These are phyloP conservation scores for Hydra vulgaris DNA, from an alignment of 30 jellyfish, hydroid and myxozoan species.

Conservation along the genomic window DNA sequence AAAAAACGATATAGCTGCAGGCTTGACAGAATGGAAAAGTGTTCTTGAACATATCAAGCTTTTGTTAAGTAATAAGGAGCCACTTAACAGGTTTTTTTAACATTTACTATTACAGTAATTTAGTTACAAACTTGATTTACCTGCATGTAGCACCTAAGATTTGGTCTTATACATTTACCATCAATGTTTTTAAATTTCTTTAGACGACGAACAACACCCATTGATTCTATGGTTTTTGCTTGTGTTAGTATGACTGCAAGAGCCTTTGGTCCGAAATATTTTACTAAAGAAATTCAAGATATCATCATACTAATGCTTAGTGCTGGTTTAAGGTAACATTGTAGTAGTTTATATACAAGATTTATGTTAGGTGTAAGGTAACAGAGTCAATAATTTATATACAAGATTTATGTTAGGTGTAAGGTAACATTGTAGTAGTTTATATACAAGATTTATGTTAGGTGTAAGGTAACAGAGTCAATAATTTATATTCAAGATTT, in stretches of 20 bases:
- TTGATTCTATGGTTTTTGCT: slow-evolving; percentile 95
- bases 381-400: too few relatives aligned
- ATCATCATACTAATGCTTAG: slow-evolving; percentile 82
- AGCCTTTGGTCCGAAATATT: slow-evolving; percentile 84
- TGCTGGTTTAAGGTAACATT: slow-evolving; percentile 73
- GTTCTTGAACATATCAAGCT: slow-evolving; percentile 60
- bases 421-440: too few relatives aligned
- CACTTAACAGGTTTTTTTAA: slow-evolving; percentile 84
- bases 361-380: too few relatives aligned
- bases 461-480: too few relatives aligned
- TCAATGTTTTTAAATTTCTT: too few relatives aligned
- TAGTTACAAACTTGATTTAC: background rate
- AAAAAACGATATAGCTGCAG: slow-evolving; percentile 51
- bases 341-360: too few relatives aligned
- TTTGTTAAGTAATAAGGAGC: slow-evolving; percentile 58
- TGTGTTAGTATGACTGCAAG: slow-evolving; percentile 91
- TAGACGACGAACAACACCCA: slow-evolving; percentile 74
- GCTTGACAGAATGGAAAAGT: slow-evolving; percentile 70
- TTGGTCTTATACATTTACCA: too few relatives aligned
- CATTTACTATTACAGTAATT: too few relatives aligned
- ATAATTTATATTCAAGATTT: too few relatives aligned
- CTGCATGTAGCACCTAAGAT: too few relatives aligned
- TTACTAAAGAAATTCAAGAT: slow-evolving; percentile 62
- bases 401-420: too few relatives aligned
- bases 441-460: too few relatives aligned